Base-by-base conservation (phyloP, 2,113 vertebrate genomes). In the Pipra filicauda region DNA sequence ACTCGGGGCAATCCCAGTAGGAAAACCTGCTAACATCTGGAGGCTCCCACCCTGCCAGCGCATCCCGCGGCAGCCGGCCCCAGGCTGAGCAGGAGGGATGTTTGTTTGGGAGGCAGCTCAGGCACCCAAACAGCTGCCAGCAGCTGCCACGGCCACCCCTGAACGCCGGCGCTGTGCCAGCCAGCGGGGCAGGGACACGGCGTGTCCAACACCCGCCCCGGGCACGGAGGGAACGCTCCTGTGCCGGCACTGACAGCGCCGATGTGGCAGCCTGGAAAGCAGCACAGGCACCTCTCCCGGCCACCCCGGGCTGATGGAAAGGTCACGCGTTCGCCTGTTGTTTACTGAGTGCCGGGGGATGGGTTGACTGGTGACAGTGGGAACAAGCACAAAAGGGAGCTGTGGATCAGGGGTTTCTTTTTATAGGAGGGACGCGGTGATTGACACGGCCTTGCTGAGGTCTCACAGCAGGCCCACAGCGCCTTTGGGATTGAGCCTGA, bases 231-330 rank as follows among this genome's bases (percentile, higher is more conserved):
- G 10, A 59, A 10, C 1, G 24, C 48, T 89, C 9, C 78, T 2
- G 62, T 2, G 20, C 37, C 1, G 33, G 1, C 65, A 6, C 5
- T 1, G 12, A 12, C 6, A 19, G 31, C 13, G 20, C 5, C 14
- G 81, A 44, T 9, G 31, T 2, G 55, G 28, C 86, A 27, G 91
- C 70, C 59, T 8, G 77, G 46, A 14, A 12, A 28, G 75, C 71
- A 66, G 71, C 62, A 19, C 16, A 6, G 52, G 49, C 79, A 19
- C 10, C 80, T n/a, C 84, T 35, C 48, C 39, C 66, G 10, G n/a
- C 41, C 39, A 1, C 30, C 8, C 57, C 7, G 16, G 2, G 12
- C 54, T 12, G 55, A 26, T 9, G 73, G 81, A 43, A 39, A 78
- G 70, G 81, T 57, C 87, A 59, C 3, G 0, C 14, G 13, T 43